A percentile compares a stretch with the other conserved stretches of the same genome.
Evolutionary conservation across 2,888 invertebrate species (phyloP).

Genomic region (Alviniconcha strummeri): DNA sequence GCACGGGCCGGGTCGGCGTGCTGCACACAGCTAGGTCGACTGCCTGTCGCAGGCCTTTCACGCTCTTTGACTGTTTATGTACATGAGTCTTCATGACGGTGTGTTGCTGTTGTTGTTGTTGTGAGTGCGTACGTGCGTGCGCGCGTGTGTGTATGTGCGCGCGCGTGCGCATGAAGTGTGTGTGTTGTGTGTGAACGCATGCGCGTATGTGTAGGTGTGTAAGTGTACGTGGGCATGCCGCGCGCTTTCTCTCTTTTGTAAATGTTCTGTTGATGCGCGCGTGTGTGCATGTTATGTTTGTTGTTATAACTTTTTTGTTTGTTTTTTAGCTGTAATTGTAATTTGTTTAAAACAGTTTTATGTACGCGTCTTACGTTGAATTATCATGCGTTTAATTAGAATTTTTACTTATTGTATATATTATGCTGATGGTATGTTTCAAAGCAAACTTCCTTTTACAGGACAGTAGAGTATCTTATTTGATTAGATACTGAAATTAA

Average conservation of each 20-base stretch:
- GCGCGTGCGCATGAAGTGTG: background rate
- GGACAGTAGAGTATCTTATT: too few relatives aligned
- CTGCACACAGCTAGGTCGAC: too few relatives aligned
- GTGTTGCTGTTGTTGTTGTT: background rate
- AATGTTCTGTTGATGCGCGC: background rate
- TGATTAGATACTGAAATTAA: too few relatives aligned
- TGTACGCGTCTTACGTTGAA: too few relatives aligned
- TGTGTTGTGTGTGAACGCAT: conserved; percentile 15
- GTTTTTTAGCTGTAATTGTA: too few relatives aligned
- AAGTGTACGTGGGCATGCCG: conserved; percentile 9
- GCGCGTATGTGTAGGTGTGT: conserved; percentile 18
- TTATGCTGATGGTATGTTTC: too few relatives aligned
- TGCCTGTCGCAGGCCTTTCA: too few relatives aligned
- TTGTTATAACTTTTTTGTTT: background rate
- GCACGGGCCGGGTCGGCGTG: too few relatives aligned
- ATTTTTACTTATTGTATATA: too few relatives aligned
- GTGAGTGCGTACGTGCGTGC: background rate
- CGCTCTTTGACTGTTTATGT: background rate
- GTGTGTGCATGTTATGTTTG: background rate
- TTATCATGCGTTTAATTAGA: too few relatives aligned
- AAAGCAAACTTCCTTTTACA: too few relatives aligned
- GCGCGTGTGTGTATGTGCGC: background rate
- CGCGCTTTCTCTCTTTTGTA: background rate
- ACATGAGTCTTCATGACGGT: background rate
- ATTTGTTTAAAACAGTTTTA: too few relatives aligned